A percentile compares a stretch with the other conserved stretches of the same genome.
These are phyloP conservation scores for Ailurus styani DNA, from an alignment of 2,113 vertebrate species.

Conservation along the genomic window DNA sequence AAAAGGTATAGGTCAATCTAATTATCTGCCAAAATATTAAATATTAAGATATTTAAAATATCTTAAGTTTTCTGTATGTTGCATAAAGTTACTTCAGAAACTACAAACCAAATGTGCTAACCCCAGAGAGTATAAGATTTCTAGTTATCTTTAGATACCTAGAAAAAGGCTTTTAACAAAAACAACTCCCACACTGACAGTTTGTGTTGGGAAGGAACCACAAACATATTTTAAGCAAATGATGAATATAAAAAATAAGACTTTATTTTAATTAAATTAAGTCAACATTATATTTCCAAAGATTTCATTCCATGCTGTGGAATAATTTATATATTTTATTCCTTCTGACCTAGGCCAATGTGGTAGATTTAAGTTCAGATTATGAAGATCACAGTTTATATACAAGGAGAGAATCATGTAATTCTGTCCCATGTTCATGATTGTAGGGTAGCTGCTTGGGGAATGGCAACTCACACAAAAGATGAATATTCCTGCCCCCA, in stretches of 20 bases:
- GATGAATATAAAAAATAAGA: neutral
- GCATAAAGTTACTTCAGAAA: neutral
- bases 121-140: neutral
- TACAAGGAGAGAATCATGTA: neutral
- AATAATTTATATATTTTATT: neutral
- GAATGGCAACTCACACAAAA: neutral
- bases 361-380: neutral
- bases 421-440: neutral
- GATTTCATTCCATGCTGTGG: neutral
- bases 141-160: neutral
- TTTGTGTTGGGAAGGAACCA: neutral
- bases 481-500: neutral
- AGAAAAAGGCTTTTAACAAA: conserved; percentile 29
- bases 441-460: neutral
- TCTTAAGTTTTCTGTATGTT: neutral
- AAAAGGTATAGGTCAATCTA: neutral
- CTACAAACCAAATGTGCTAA: neutral
- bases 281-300: neutral
- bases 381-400: neutral
- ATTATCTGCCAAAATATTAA: neutral
- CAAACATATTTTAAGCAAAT: neutral
- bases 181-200: neutral
- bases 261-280: conserved; percentile 3
- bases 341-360: neutral
- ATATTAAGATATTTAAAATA: neutral